phyloP scores from a whole-genome alignment of 1,140 invertebrate species.

The Drosophila miranda region DNA sequence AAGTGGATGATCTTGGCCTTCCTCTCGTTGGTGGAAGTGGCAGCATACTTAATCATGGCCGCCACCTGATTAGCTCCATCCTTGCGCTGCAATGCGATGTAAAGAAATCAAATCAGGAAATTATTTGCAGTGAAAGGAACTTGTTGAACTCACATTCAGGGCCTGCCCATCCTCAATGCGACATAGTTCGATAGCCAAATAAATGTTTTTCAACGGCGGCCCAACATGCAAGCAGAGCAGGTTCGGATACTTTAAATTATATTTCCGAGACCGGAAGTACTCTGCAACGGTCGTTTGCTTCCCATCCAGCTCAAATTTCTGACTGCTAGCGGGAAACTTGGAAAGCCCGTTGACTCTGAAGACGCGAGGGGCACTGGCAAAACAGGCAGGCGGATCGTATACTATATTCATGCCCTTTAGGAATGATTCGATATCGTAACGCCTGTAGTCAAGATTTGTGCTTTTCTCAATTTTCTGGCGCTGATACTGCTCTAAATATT shows the following conservation, averaged over 20 bases:
- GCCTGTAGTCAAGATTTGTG: slow-evolving; percentile 4
- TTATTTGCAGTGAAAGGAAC: background rate
- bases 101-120: background rate
- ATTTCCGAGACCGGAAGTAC: slow-evolving; percentile 82
- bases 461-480: background rate
- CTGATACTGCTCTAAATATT: slow-evolving; percentile 63
- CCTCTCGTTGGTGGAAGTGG: slow-evolving; percentile 84
- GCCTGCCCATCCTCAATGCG: slow-evolving; percentile 85
- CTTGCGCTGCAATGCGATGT: slow-evolving; percentile 71
- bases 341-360: slow-evolving; percentile 84
- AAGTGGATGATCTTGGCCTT: slow-evolving; percentile 86
- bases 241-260: slow-evolving; percentile 83
- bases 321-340: slow-evolving; percentile 45
- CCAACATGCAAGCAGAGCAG: slow-evolving; percentile 87
- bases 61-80: slow-evolving; percentile 84
- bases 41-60: slow-evolving; percentile 86
- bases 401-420: slow-evolving; percentile 58
- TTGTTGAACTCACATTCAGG: slow-evolving; percentile 60
- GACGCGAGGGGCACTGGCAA: slow-evolving; percentile 54
- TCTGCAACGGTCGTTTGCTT: slow-evolving; percentile 80
- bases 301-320: slow-evolving; percentile 77
- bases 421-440: slow-evolving; percentile 19
- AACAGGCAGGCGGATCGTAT: slow-evolving; percentile 58
- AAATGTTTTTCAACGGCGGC: slow-evolving; percentile 83
- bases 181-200: slow-evolving; percentile 86